Evolutionary conservation across 2,888 invertebrate genomes (phyloP), one percentile per base, ranked within the genome.

Genomic region (Hymenopus coronatus): DNA sequence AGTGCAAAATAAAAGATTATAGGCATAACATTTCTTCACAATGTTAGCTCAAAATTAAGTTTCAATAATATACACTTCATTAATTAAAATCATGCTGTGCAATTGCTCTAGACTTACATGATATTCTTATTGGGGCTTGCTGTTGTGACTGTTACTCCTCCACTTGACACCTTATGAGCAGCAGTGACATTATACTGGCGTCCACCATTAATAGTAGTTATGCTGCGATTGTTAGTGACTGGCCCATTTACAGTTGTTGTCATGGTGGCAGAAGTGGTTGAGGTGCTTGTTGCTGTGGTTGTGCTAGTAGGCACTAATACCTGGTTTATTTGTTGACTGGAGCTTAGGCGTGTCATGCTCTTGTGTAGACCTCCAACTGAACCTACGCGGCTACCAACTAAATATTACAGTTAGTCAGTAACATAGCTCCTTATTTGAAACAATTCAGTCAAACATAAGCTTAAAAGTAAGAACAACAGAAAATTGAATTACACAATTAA

Each of bases 291-390:
- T 83, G 33, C 89, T 84, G 89, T 86, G 6, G 90, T 85, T 82
- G 89, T 90, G 82, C 87, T 83, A 8, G 40, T 28, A 25, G 87
- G 81, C 12, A 91, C 92, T n/a, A 92, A 92, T 88, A 94, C 94
- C n/a, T 94, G 94, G 92, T 96, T 96, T 91, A 96, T 96, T 92
- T 96, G 96, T 92, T 97, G 96, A 83, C 97, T 97, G 25, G 96
- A 96, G 90, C 97, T 97, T 90, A 97, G 93, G 82, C 97, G 95
- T 14, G 97, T 97, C 97, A 97, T 97, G 92, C 97, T 97, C 92
- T 97, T 97, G 92, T 97, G 97, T 7, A 97, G 94, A 0, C 97
- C 97, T 14, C 96, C 96, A 25, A 97, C 96, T 0, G 96, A 96
- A 27, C 96, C 96, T 33, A 91, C 91, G 46, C 92, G 91, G 90